A percentile compares a stretch with the other conserved stretches of the same genome.
Evolutionary conservation across 1,140 invertebrate genomes (phyloP).

Genomic region (Tetramorium alpestre): DNA sequence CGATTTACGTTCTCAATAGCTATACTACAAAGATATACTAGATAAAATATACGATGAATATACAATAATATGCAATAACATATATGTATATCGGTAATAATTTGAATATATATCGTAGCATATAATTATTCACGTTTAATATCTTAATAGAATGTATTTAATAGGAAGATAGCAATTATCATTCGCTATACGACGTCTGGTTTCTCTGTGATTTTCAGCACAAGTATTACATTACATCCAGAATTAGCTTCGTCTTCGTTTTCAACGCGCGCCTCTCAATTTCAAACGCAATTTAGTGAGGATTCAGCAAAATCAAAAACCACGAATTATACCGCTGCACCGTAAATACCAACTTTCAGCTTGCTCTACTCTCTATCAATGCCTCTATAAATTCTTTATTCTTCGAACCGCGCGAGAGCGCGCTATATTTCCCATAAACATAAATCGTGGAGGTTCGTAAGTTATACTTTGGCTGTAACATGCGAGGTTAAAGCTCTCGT

Average conservation of each 20-base stretch:
- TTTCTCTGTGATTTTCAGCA: constrained; percentile 16
- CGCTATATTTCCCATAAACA: constrained; percentile 14
- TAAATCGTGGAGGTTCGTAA: constrained; percentile 35
- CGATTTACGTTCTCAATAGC: neutral
- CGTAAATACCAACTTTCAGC: constrained; percentile 38
- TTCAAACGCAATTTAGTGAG: constrained; percentile 18
- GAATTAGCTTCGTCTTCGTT: constrained; percentile 25
- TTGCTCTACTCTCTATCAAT: constrained; percentile 27
- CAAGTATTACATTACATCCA: constrained; percentile 1
- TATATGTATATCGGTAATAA: neutral
- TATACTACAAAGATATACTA: neutral
- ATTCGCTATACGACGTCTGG: neutral
- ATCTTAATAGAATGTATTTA: neutral
- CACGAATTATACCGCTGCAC: neutral
- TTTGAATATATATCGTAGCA: neutral
- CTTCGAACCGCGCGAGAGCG: neutral
- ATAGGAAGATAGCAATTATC: constrained; percentile 11
- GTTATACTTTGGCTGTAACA: constrained; percentile 14
- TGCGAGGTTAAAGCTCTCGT: constrained; percentile 4
- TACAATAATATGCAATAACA: no score
- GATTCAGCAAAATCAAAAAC: constrained; percentile 25
- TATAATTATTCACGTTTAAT: constrained; percentile 7
- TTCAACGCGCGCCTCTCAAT: constrained; percentile 14
- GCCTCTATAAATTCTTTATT: constrained; percentile 49
- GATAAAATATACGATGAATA: neutral